These are phyloP conservation scores for Stenurella melanura DNA, from an alignment of 2,888 invertebrate species.

Conservation along the genomic window DNA sequence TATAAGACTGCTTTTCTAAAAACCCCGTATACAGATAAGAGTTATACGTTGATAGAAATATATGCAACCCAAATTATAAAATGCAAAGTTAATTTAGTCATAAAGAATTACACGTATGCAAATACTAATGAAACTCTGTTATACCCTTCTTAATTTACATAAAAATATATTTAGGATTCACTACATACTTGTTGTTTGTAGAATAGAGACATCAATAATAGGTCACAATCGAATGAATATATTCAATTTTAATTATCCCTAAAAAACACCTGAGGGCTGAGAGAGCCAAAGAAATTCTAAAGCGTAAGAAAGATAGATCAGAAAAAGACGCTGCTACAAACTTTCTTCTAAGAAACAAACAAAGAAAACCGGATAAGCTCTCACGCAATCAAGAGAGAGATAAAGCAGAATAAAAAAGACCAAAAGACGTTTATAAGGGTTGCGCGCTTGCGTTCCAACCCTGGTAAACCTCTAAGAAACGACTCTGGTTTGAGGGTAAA, in stretches of 20 bases:
- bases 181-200: neutral
- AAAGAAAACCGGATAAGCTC: conserved; percentile 47
- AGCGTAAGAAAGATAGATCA: conserved; percentile 58
- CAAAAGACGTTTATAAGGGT: conserved; percentile 70
- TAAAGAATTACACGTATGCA: too few relatives aligned
- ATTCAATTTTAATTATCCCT: conserved; percentile 36
- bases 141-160: too few relatives aligned
- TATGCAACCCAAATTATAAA: too few relatives aligned
- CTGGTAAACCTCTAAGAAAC: conserved; percentile 75
- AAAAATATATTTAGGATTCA: too few relatives aligned
- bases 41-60: too few relatives aligned
- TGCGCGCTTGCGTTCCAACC: conserved; percentile 70
- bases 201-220: conserved; percentile 20
- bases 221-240: conserved; percentile 16
- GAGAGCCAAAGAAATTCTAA: conserved; percentile 37
- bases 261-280: conserved; percentile 52
- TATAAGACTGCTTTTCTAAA: too few relatives aligned
- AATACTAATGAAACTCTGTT: too few relatives aligned
- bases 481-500: conserved; percentile 75
- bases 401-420: conserved; percentile 65
- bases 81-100: too few relatives aligned
- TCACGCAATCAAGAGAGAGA: conserved; percentile 51
- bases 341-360: conserved; percentile 61
- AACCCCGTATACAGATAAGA: too few relatives aligned
- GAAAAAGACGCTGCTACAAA: conserved; percentile 63